A percentile compares a stretch with the other conserved stretches of the same genome.
These are phyloP conservation scores for Leucozona laternaria DNA, from an alignment of 2,888 invertebrate species.

Conservation along the genomic window DNA sequence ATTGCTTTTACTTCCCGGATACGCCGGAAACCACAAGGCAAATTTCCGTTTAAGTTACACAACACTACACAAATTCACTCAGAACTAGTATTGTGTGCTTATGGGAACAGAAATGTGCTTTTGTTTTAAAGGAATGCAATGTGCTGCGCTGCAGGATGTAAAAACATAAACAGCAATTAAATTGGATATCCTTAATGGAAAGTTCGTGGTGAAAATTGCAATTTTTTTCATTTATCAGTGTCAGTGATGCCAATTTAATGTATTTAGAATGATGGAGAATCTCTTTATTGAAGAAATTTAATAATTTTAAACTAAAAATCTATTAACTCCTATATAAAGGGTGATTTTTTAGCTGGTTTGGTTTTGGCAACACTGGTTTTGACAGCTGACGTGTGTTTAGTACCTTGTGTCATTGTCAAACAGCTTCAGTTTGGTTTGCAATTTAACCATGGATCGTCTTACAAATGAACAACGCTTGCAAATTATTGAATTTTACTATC, in stretches of 20 bases:
- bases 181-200: slow-evolving; percentile 73
- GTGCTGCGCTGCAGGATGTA: slow-evolving; percentile 31
- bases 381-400: too few species aligned
- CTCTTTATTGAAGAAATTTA: too few species aligned
- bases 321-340: too few species aligned
- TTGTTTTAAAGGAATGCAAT: slow-evolving; percentile 29
- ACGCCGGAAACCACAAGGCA: slow-evolving; percentile 4
- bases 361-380: too few species aligned
- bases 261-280: not conserved
- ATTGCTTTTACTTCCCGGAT: not conserved
- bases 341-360: too few species aligned
- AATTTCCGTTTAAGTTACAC: slow-evolving; percentile 10
- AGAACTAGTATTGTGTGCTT: not conserved
- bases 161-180: slow-evolving; percentile 74
- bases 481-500: too few species aligned
- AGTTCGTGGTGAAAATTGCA: slow-evolving; percentile 68
- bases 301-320: too few species aligned
- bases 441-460: too few species aligned
- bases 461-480: too few species aligned
- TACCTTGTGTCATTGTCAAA: too few species aligned
- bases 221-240: slow-evolving; percentile 14
- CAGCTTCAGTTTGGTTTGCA: too few species aligned
- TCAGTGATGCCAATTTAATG: slow-evolving; percentile 12
- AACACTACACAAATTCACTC: not conserved
- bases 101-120: not conserved